phyloP scores from a whole-genome alignment of 2,888 invertebrate genomes.

The Apodemia mormo region DNA sequence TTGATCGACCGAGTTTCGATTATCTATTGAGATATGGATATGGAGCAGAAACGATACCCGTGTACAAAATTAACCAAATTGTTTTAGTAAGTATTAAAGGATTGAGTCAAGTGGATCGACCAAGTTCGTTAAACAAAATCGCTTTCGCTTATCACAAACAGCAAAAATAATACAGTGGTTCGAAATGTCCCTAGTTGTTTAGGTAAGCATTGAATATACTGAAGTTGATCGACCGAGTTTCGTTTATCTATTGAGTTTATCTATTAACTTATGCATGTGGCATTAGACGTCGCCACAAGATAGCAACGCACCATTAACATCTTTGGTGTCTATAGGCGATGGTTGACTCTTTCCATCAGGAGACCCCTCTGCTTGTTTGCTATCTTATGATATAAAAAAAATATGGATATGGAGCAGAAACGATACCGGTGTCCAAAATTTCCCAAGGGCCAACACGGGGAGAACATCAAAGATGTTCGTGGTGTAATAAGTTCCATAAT shows the following conservation, averaged over 20 bases:
- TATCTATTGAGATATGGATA: too few species aligned
- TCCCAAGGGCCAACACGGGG: conserved; percentile 37
- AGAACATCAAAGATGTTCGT: too few species aligned
- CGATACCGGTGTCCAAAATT: conserved; percentile 51
- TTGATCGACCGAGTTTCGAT: conserved; percentile 42
- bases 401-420: conserved; percentile 28
- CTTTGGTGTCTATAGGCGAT: too few species aligned
- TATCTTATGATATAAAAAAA: too few species aligned
- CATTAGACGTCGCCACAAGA: too few species aligned
- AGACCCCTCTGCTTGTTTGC: too few species aligned
- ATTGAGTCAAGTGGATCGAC: conserved; percentile 44
- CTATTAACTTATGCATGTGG: conserved; percentile 13
- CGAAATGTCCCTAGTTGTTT: conserved; percentile 53
- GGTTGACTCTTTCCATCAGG: too few species aligned
- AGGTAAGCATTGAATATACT: conserved; percentile 49
- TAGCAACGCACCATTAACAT: too few species aligned
- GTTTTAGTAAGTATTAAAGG: conserved; percentile 55
- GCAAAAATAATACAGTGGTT: conserved; percentile 44
- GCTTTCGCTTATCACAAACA: conserved; percentile 44
- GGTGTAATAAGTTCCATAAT: too few species aligned
- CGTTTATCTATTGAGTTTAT: conserved; percentile 51
- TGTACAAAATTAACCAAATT: conserved; percentile 54
- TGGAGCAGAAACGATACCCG: conserved; percentile 38
- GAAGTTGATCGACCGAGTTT: conserved; percentile 45
- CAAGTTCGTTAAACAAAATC: conserved; percentile 55